Evolutionary conservation across 1,140 invertebrate genomes (phyloP).

Genomic region (Maconellicoccus hirsutus): DNA sequence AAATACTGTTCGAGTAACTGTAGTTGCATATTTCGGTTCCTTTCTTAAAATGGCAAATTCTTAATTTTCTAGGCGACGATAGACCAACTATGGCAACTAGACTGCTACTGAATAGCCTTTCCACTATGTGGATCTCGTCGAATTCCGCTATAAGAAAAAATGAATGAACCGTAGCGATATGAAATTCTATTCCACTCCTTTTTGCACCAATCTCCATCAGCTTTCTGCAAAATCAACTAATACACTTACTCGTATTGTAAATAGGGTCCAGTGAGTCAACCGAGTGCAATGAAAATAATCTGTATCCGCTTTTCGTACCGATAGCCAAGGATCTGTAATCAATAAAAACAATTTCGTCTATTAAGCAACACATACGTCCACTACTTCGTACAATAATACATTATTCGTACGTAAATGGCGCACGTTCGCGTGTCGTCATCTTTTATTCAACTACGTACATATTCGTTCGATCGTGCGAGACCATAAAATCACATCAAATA

Average conservation of each 20-base stretch:
- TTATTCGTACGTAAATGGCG: too few species aligned
- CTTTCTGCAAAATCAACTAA: not conserved
- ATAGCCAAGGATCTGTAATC: constrained; percentile 75
- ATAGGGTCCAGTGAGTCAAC: constrained; percentile 80
- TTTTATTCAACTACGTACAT: too few species aligned
- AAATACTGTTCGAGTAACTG: constrained; percentile 93
- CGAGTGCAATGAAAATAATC: constrained; percentile 69
- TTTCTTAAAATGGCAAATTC: constrained; percentile 96
- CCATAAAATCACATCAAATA: too few species aligned
- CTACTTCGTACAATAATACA: too few species aligned
- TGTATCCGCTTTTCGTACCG: constrained; percentile 77
- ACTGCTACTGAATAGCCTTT: constrained; percentile 92
- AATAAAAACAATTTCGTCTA: constrained; percentile 20
- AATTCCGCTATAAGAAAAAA: constrained; percentile 40
- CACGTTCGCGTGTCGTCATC: too few species aligned
- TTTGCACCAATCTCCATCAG: not conserved
- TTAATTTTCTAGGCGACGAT: constrained; percentile 80
- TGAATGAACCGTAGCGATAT: not conserved
- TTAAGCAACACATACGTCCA: too few species aligned
- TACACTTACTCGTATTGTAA: constrained; percentile 59
- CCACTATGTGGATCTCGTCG: constrained; percentile 87
- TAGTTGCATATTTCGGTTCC: constrained; percentile 98
- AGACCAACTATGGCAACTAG: constrained; percentile 89
- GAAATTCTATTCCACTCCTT: not conserved
- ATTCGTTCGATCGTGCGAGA: too few species aligned